phyloP scores from a whole-genome alignment of 1,140 invertebrate genomes.

The Bombus waltoni region DNA sequence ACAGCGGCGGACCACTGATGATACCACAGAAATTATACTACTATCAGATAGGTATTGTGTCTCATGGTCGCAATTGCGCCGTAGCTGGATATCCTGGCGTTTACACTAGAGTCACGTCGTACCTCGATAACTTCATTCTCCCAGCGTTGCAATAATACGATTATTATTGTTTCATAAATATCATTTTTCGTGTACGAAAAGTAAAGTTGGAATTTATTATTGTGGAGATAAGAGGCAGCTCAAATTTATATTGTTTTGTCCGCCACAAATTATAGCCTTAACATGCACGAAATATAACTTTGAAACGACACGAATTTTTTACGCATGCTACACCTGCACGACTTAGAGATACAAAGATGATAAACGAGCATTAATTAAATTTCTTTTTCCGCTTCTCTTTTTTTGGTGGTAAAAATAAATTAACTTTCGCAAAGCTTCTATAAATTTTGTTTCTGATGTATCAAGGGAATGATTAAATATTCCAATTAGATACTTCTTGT shows the following conservation, averaged over 20 bases:
- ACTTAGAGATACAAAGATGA: too few relatives aligned
- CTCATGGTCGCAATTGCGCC: conserved; percentile 89
- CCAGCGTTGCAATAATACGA: not conserved
- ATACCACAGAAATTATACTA: conserved; percentile 76
- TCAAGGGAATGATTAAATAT: not conserved
- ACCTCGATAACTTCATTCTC: conserved; percentile 84
- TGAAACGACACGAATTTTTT: not conserved
- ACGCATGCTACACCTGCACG: too few relatives aligned
- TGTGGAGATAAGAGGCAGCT: not conserved
- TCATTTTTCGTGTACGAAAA: not conserved
- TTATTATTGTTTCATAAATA: not conserved
- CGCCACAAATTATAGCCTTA: too few relatives aligned
- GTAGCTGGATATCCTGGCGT: conserved; percentile 89
- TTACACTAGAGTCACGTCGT: conserved; percentile 89
- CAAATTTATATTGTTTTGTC: not conserved
- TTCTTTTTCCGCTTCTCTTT: not conserved
- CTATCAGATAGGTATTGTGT: conserved; percentile 88
- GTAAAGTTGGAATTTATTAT: not conserved
- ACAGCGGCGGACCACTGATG: conserved; percentile 94
- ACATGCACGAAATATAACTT: not conserved
- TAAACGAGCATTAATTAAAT: not conserved
- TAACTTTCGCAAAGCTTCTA: too few relatives aligned
- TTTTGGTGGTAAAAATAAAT: too few relatives aligned
- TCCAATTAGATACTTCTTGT: not conserved
- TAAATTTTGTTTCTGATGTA: not conserved